Evolutionary conservation across 2,113 vertebrate genomes (phyloP).

Genomic region (Cervus canadensis): DNA sequence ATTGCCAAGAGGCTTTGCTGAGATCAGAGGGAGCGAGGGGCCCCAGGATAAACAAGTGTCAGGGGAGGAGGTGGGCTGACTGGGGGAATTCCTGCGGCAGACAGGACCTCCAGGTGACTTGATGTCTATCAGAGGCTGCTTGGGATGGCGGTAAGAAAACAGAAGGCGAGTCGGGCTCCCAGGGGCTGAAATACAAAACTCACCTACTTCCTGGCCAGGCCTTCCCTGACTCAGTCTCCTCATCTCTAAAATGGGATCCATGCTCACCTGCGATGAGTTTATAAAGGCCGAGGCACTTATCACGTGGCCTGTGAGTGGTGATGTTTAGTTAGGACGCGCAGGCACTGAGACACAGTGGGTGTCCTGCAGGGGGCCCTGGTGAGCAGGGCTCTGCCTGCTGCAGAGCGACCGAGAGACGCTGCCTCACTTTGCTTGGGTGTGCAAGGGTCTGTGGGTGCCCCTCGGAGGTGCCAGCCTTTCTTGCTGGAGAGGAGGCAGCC

Average conservation of each 20-base stretch:
- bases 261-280: rapidly evolving
- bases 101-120: neutral
- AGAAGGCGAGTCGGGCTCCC: neutral
- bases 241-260: neutral
- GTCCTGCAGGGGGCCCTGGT: neutral
- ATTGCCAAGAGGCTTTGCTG: neutral
- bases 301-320: neutral
- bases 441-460: neutral
- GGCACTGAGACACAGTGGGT: rapidly evolving
- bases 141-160: neutral
- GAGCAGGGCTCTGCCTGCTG: neutral
- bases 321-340: rapidly evolving
- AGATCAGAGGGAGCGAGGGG: rapidly evolving
- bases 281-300: rapidly evolving
- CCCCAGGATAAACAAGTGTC: neutral
- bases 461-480: neutral
- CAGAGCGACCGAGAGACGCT: neutral
- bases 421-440: neutral
- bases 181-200: no score
- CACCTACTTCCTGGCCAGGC: neutral
- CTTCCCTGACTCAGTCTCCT: neutral
- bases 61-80: neutral
- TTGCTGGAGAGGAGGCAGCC: neutral
- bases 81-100: neutral
- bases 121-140: neutral